Base-by-base conservation (phyloP, 2,888 invertebrate genomes). In the Drosophila dives region DNA sequence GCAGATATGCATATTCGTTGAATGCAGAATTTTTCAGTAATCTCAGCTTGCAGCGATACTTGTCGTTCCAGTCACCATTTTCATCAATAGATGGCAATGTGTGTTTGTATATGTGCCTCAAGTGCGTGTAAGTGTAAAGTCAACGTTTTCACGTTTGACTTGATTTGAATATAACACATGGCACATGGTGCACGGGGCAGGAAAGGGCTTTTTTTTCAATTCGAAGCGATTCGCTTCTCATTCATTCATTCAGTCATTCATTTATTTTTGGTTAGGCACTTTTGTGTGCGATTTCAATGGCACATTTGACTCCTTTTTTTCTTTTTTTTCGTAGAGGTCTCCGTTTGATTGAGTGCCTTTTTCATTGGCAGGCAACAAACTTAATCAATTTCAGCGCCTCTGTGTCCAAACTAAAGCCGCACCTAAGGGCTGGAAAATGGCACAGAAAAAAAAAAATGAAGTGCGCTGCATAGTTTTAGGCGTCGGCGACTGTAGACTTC, bases 91-190 rank as follows among this genome's bases (percentile, higher is more conserved):
- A 65, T 58, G 65, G n/a, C 63, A 51, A 54, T 49, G 54, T 17
- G 23, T 17, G 15, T n/a, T 15, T 45, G 29, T 23, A 15, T n/a
- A 8, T 15, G 8, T 23, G 15, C 83, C 80, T 77, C 65, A 75
- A 68, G 78, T 75, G 73, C 64, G 73, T 83, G 83, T 70, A 81
- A 72, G 83, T 74, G 86, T 71, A 74, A 75, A 77, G 81, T 83
- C 88, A 76, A 77, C 87, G 90, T 86, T 88, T 88, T 86, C 50
- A 75, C 90, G 88, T 81, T 75, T 73, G 89, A 90, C 86, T 88
- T 81, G 78, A 75, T 83, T 86, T 88, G 86, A 89, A 87, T 89
- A 82, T 74, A 76, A 58, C 66, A 58, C 34, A 32, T 45, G 60
- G 26, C 53, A 54, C 38, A 54, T 38, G 45, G 29, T 26, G 45